Evolutionary conservation across 2,797 vertebrate species (phyloP), one percentile per base, ranked within the genome.

Genomic region (Megalops cyprinoides): DNA sequence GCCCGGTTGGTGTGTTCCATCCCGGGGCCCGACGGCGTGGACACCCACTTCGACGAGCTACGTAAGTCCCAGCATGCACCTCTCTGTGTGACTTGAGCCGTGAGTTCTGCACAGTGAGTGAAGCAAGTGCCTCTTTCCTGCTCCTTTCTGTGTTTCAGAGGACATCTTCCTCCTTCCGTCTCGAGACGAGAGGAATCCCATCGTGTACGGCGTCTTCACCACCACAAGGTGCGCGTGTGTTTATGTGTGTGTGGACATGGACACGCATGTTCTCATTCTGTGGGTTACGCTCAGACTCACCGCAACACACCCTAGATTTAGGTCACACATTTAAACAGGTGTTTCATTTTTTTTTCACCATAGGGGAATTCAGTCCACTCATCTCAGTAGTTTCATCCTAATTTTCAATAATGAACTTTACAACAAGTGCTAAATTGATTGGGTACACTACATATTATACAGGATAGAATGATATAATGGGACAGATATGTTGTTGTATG

Each of bases 1-100:
- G 96, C 97, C 84, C 96, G 94, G 77, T 94, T 99, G 77, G 95
- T 98, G 83, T 99, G 97, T 62, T 96, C 96, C 0, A 95, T 97
- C 85, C 94, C 95, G 23, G 96, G 95, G 51, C 92, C 93, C 1
- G 95, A 96, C 3, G 95, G 95, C 7, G 94, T 96, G 82, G 96
- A 97, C 91, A 97, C 96, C 0, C 92, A 92, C 6, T 97, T 97
- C 48, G 95, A 97, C 83, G 94, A 96, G 90, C 93, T 97, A 82
- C 92, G 96, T 97, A 88, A 95, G 94, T 62, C 51, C 10, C 18
- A 1, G 14, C 2, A 28, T 6, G 42, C 20, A 0, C 8, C n/a
- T 8, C 23, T 71, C 67, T 71, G 67, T 44, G 20, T n/a, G 15
- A 20, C 9, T 1, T 71, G 23, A 3, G 18, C 20, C 53, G 20